These are phyloP conservation scores for Colletes latitarsis DNA, from an alignment of 1,140 invertebrate genomes.

Conservation along the genomic window DNA sequence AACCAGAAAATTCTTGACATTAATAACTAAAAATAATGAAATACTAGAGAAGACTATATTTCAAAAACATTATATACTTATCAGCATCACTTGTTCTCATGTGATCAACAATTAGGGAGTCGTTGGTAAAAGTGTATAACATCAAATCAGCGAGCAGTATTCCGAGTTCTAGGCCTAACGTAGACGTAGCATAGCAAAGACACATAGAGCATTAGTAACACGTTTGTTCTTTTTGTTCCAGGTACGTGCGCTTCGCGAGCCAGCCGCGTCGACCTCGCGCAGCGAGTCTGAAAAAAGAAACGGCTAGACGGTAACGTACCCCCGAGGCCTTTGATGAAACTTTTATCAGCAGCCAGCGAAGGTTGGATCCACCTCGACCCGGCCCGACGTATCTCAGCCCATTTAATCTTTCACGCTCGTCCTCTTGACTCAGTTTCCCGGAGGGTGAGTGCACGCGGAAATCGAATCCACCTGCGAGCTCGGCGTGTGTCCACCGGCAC, in stretches of 20 bases:
- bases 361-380: constrained; percentile 12
- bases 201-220: constrained; percentile 16
- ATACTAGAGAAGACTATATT: no score
- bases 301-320: constrained; percentile 16
- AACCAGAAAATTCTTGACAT: no score
- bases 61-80: no score
- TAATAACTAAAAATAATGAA: no score
- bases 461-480: constrained; percentile 51
- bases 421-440: constrained; percentile 51
- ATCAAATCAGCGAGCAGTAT: no score
- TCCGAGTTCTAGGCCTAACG: no score
- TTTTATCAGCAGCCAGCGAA: constrained; percentile 18
- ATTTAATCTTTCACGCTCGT: constrained; percentile 52
- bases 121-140: no score
- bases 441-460: constrained; percentile 47
- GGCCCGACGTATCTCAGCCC: constrained; percentile 30
- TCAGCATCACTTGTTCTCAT: no score
- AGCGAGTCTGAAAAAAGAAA: neutral
- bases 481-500: constrained; percentile 34
- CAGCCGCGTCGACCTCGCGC: neutral
- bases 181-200: no score
- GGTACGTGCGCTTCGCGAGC: constrained; percentile 30
- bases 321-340: constrained; percentile 29
- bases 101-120: no score
- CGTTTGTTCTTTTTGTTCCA: constrained; percentile 51